These are phyloP conservation scores for Phengaris arion DNA, from an alignment of 2,888 invertebrate genomes.

Conservation along the genomic window DNA sequence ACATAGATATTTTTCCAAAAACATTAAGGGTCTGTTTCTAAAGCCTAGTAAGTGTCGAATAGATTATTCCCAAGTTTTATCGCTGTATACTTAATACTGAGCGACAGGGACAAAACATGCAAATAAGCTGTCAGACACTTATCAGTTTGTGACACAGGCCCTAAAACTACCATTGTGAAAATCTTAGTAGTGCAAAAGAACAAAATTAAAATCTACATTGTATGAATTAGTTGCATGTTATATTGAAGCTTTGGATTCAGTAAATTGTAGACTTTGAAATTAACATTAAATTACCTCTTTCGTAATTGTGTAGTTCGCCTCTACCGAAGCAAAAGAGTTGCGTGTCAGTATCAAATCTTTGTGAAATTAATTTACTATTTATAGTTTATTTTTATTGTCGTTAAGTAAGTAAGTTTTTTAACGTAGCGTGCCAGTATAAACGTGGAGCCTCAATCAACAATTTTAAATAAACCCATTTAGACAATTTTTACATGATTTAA, in stretches of 20 bases:
- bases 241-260: not conserved
- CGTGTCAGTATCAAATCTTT: slow-evolving; percentile 62
- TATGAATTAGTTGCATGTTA: not conserved
- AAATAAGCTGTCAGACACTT: no score
- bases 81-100: no score
- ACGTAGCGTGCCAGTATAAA: not conserved
- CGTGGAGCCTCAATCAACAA: not conserved
- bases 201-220: not conserved
- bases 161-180: no score
- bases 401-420: slow-evolving; percentile 54
- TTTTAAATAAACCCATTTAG: not conserved
- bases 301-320: slow-evolving; percentile 40
- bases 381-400: slow-evolving; percentile 63
- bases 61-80: no score
- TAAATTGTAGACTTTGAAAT: not conserved
- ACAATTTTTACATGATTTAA: not conserved
- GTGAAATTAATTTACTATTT: slow-evolving; percentile 16
- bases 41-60: no score
- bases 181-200: no score
- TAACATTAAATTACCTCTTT: not conserved
- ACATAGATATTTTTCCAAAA: no score
- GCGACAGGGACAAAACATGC: no score
- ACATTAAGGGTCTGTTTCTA: no score
- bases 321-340: slow-evolving; percentile 41
- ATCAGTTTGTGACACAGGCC: no score